These are phyloP conservation scores for Orthosia incerta DNA, from an alignment of 2,888 invertebrate species.

Conservation along the genomic window DNA sequence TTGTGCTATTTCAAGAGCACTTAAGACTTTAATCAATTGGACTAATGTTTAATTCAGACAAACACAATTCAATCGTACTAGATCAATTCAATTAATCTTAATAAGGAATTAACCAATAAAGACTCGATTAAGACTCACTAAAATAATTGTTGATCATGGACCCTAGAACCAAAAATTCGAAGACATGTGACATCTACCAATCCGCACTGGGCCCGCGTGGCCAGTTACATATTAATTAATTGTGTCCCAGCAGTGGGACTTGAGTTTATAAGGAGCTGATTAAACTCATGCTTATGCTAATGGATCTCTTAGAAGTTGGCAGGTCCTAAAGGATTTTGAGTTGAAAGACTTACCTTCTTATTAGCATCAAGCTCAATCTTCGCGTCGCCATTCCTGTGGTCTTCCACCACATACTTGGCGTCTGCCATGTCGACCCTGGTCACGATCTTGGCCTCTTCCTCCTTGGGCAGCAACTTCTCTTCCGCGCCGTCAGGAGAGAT, in stretches of 20 bases:
- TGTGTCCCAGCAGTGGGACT: background rate
- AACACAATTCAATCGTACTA: background rate
- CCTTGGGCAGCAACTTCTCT: conserved; percentile 92
- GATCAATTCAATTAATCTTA: background rate
- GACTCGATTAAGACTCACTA: too few species aligned
- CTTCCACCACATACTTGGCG: conserved; percentile 94
- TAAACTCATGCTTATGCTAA: too few species aligned
- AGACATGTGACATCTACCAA: background rate
- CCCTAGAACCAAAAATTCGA: too few species aligned
- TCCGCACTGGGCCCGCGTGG: background rate
- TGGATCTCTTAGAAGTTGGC: too few species aligned
- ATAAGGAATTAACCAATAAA: background rate
- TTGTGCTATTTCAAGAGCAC: background rate
- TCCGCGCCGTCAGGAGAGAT: conserved; percentile 92
- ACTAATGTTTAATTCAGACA: background rate
- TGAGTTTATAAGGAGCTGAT: too few species aligned
- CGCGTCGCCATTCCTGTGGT: conserved; percentile 96
- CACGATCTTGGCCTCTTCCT: conserved; percentile 91
- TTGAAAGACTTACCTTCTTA: conserved; percentile 83
- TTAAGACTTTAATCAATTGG: background rate
- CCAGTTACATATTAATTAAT: too few species aligned
- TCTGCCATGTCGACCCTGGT: conserved; percentile 92
- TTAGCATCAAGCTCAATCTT: conserved; percentile 95
- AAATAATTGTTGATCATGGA: background rate
- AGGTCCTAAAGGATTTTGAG: too few species aligned